A percentile compares a stretch with the other conserved stretches of the same genome.
Conservation (phyloP, 1,140 invertebrate genomes). For the Cyclargus thomasi region DNA sequence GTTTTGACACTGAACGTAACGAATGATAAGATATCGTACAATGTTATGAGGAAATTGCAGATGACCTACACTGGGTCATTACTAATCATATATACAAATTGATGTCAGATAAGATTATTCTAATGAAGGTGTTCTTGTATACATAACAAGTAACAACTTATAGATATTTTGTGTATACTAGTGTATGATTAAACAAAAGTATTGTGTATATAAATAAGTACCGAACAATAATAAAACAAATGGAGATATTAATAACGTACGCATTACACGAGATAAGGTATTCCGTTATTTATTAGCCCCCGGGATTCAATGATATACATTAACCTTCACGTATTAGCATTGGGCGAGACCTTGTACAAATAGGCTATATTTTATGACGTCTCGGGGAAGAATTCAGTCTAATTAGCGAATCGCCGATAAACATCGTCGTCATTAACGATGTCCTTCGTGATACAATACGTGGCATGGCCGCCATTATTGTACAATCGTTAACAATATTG, state of each 20-base stretch:
- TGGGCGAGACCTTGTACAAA: neutral
- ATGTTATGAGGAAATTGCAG: constrained; percentile 8
- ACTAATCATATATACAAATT: neutral
- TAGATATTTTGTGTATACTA: no score
- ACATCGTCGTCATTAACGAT: neutral
- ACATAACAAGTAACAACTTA: no score
- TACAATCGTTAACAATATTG: constrained; percentile 41
- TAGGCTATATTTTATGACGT: neutral
- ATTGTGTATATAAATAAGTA: no score
- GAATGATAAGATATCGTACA: neutral
- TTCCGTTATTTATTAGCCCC: neutral
- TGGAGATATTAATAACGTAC: neutral
- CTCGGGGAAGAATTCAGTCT: neutral
- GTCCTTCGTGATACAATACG: neutral
- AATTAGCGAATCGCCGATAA: neutral
- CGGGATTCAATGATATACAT: neutral
- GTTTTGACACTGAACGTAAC: constrained; percentile 6
- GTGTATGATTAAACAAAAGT: no score
- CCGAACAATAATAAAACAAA: no score
- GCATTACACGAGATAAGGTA: neutral
- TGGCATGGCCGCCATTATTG: constrained; percentile 6
- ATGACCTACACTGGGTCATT: constrained; percentile 9
- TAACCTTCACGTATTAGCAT: neutral
- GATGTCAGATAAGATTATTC: neutral
- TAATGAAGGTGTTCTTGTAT: neutral